A percentile compares a stretch with the other conserved stretches of the same genome.
These are phyloP conservation scores for Ormyrus thymus DNA, from an alignment of 2,888 invertebrate genomes.

Conservation along the genomic window DNA sequence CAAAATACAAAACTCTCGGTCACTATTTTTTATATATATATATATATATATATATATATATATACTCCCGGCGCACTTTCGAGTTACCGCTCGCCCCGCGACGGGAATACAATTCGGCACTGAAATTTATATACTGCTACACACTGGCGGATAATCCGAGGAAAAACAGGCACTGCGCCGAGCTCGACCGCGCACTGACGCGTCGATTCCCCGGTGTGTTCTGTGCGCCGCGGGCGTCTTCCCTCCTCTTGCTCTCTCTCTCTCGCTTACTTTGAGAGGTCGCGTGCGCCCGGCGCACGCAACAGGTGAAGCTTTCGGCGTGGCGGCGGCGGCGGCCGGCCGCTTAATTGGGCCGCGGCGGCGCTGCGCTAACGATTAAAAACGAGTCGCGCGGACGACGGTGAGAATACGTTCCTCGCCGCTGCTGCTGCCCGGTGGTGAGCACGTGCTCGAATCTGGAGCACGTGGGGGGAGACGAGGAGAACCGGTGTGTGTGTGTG, in stretches of 20 bases:
- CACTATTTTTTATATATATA: no score
- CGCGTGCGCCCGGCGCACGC: slow-evolving; percentile 37
- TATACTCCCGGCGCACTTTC: neutral
- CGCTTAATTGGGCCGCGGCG: neutral
- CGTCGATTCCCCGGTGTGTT: neutral
- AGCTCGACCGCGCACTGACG: slow-evolving; percentile 34
- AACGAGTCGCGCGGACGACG: no score
- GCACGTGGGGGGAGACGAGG: no score
- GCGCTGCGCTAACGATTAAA: neutral
- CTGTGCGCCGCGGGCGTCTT: neutral
- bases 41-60: no score
- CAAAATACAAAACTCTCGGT: no score
- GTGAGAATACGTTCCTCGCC: no score
- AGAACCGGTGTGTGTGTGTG: no score
- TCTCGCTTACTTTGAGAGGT: neutral
- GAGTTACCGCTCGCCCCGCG: neutral
- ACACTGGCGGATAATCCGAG: slow-evolving; percentile 9
- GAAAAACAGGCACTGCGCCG: slow-evolving; percentile 19
- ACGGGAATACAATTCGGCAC: neutral
- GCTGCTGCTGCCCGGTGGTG: no score
- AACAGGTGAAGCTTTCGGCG: slow-evolving; percentile 51
- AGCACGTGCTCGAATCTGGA: no score
- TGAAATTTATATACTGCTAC: neutral
- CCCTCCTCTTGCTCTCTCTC: neutral
- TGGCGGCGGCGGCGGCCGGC: slow-evolving; percentile 16